Conservation (phyloP, 2,888 invertebrate genomes). For the Perizoma affinitatum region DNA sequence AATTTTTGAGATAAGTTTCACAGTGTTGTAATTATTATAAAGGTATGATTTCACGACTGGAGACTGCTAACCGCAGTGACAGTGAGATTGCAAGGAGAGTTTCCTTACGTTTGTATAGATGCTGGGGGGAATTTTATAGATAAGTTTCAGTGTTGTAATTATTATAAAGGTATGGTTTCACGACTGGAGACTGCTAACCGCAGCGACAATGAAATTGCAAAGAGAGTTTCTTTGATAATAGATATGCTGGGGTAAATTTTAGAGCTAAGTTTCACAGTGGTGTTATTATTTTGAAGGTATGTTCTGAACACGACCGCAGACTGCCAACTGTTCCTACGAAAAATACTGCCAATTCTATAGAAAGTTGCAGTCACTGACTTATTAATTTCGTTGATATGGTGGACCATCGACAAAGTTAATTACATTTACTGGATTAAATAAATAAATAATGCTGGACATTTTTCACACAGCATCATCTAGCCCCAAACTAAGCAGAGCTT, state of each 20-base stretch:
- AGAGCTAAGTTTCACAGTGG: neutral
- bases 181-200: too few relatives aligned
- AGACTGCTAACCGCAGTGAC: neutral
- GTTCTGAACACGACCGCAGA: neutral
- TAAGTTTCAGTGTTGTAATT: neutral
- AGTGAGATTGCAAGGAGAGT: neutral
- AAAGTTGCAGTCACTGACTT: too few relatives aligned
- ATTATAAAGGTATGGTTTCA: neutral
- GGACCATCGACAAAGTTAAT: too few relatives aligned
- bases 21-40: neutral
- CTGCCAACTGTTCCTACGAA: too few relatives aligned
- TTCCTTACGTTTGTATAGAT: neutral
- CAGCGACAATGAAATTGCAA: slow-evolving; percentile 1
- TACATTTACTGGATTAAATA: too few relatives aligned
- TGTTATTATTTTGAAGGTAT: neutral
- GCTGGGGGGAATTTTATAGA: neutral
- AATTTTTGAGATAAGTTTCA: neutral
- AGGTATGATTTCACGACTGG: too few relatives aligned
- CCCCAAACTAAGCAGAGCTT: too few relatives aligned
- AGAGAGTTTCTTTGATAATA: neutral
- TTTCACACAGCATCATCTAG: too few relatives aligned
- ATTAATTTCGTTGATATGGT: too few relatives aligned
- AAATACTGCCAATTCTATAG: too few relatives aligned
- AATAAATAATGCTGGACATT: too few relatives aligned
- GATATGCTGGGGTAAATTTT: neutral